These are phyloP conservation scores for Spinibarbus caldwelli DNA, from an alignment of 2,797 vertebrate genomes.

Conservation along the genomic window DNA sequence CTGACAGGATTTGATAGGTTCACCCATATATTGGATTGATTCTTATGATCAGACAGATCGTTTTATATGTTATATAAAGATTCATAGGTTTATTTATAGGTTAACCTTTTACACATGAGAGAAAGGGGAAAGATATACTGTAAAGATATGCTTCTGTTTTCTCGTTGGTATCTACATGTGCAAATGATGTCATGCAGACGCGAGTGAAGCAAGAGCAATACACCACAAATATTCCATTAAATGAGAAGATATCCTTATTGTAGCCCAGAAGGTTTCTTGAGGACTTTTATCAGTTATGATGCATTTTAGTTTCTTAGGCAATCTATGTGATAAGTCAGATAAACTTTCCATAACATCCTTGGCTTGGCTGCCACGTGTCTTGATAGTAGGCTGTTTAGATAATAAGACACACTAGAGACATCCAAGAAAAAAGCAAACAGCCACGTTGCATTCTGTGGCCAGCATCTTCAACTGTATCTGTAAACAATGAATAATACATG, in stretches of 20 bases:
- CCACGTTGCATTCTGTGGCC: background rate
- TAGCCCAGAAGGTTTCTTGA: background rate
- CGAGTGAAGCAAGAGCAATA: background rate
- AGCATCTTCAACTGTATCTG: background rate
- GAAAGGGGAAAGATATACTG: background rate
- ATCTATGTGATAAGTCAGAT: background rate
- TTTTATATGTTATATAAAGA: background rate
- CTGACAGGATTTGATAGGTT: background rate
- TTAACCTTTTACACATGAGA: background rate
- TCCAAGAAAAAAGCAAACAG: background rate
- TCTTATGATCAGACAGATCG: background rate
- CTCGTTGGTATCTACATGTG: background rate
- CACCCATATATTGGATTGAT: background rate
- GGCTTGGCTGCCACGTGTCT: background rate
- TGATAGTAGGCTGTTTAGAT: background rate
- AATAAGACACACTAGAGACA: background rate
- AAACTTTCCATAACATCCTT: background rate
- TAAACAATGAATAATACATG: conserved; percentile 2
- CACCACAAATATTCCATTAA: background rate
- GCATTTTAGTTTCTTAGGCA: background rate
- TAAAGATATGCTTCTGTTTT: background rate
- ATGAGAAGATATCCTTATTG: background rate
- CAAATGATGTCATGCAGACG: background rate
- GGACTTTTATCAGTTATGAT: background rate
- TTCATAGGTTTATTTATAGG: background rate